Conservation (phyloP, 2,888 invertebrate species). For the Beris chalybata region DNA sequence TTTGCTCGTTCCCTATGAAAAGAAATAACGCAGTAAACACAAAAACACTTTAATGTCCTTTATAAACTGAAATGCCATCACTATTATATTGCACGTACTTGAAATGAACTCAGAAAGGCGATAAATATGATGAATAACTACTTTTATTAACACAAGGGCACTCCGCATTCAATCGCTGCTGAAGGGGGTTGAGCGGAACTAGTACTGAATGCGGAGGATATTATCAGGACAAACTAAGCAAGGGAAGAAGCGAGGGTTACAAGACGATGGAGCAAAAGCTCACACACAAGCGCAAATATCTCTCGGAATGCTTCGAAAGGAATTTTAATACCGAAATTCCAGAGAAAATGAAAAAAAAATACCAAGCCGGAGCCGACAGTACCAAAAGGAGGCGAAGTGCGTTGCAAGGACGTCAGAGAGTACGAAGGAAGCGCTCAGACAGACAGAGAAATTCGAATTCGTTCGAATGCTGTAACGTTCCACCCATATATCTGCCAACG, state of each 20-base stretch:
- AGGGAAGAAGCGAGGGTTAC: conserved; percentile 1
- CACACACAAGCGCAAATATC: conserved; percentile 26
- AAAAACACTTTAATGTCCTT: conserved; percentile 22
- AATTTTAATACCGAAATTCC: conserved; percentile 39
- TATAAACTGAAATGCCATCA: conserved; percentile 5
- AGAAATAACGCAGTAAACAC: conserved; percentile 22
- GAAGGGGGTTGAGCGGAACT: too few relatives aligned
- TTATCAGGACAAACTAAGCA: not conserved
- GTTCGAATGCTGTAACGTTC: conserved; percentile 11
- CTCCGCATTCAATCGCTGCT: not conserved
- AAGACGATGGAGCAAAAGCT: not conserved
- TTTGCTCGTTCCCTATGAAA: conserved; percentile 13
- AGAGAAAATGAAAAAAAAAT: conserved; percentile 33
- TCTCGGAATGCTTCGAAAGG: conserved; percentile 36
- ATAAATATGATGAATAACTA: conserved; percentile 38
- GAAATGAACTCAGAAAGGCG: conserved; percentile 35
- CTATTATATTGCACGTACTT: conserved; percentile 29
- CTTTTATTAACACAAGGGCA: conserved; percentile 29
- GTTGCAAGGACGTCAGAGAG: too few relatives aligned
- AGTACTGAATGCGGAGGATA: not conserved
- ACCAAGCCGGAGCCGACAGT: not conserved
- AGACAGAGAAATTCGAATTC: conserved; percentile 13
- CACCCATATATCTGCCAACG: not conserved
- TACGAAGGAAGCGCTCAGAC: too few relatives aligned
- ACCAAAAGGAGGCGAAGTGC: not conserved